Evolutionary conservation across 2,888 invertebrate species (phyloP).

Genomic region (Leptinotarsa peninsularis): DNA sequence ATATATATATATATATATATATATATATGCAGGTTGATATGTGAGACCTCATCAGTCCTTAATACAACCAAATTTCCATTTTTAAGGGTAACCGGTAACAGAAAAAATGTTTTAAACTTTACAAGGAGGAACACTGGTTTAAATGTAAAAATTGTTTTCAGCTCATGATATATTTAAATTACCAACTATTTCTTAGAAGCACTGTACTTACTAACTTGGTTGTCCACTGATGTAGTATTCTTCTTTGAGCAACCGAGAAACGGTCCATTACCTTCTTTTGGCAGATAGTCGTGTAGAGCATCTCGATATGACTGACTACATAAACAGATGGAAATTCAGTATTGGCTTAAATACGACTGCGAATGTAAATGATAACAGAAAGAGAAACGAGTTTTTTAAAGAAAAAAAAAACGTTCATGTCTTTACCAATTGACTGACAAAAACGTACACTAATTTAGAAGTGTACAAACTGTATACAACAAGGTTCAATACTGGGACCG

Average conservation of each 20-base stretch:
- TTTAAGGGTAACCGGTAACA: too few species aligned
- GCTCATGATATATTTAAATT: neutral
- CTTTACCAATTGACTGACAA: too few species aligned
- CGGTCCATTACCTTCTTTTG: constrained; percentile 99
- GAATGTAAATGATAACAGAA: neutral
- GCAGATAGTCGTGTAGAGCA: constrained; percentile 93
- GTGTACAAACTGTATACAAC: too few species aligned
- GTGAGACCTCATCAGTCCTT: too few species aligned
- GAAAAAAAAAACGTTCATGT: neutral
- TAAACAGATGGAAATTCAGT: constrained; percentile 62
- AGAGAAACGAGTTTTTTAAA: neutral
- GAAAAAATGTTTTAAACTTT: too few species aligned
- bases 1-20: too few species aligned
- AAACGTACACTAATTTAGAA: too few species aligned
- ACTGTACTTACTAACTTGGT: constrained; percentile 88
- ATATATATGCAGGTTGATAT: too few species aligned
- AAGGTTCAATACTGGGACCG: too few species aligned
- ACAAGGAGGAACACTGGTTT: too few species aligned
- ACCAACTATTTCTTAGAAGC: neutral
- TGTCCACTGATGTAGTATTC: constrained; percentile 98
- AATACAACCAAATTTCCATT: too few species aligned
- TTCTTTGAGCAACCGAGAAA: constrained; percentile 98
- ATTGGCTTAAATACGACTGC: neutral
- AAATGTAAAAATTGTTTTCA: neutral
- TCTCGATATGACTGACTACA: constrained; percentile 97